Conservation (phyloP, 2,888 invertebrate species). For the Panopea generosa region DNA sequence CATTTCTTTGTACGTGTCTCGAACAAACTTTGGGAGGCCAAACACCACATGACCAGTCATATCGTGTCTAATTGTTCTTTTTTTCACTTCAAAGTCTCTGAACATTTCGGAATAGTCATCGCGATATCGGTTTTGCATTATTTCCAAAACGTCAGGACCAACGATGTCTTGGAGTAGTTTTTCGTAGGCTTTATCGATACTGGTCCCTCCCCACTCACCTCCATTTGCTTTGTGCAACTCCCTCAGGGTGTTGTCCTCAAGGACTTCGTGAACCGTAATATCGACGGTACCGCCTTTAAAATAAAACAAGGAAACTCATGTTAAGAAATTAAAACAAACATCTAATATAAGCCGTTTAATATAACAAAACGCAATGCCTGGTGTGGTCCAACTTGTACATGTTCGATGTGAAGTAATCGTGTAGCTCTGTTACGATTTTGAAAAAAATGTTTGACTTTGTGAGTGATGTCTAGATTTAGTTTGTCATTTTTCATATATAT, state of each 20-base stretch:
- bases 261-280: slow-evolving; percentile 56
- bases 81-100: slow-evolving; percentile 47
- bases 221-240: slow-evolving; percentile 54
- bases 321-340: background rate
- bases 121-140: slow-evolving; percentile 14
- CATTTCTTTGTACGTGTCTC: slow-evolving; percentile 19
- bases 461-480: too few relatives aligned
- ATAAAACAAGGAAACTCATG: background rate
- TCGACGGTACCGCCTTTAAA: slow-evolving; percentile 55
- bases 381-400: background rate
- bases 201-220: slow-evolving; percentile 48
- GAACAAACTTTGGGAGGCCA: slow-evolving; percentile 28
- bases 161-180: slow-evolving; percentile 21
- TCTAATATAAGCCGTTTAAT: background rate
- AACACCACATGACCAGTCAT: slow-evolving; percentile 13
- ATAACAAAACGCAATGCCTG: background rate
- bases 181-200: slow-evolving; percentile 35
- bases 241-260: slow-evolving; percentile 22
- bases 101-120: slow-evolving; percentile 40
- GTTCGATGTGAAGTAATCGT: background rate
- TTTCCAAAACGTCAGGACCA: slow-evolving; percentile 52
- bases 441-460: too few relatives aligned
- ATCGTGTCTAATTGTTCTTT: slow-evolving; percentile 31
- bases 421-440: too few relatives aligned
- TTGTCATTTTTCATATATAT: too few relatives aligned